A percentile compares a stretch with the other conserved stretches of the same genome.
Conservation (phyloP, 2,888 invertebrate species). For the Barypeithes pellucidus region DNA sequence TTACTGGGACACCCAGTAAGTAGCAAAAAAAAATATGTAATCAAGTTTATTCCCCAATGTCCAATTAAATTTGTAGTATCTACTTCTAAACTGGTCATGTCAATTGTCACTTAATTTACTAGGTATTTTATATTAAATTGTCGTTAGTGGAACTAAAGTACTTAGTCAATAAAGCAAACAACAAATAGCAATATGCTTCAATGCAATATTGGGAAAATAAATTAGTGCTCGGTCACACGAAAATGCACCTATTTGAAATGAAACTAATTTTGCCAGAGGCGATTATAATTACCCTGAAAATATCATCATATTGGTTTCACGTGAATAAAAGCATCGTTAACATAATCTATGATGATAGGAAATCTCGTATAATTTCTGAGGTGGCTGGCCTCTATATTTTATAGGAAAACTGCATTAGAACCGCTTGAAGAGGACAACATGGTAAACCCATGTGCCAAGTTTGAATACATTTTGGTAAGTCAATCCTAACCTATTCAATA, state of each 20-base stretch:
- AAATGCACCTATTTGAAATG: neutral
- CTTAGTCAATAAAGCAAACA: neutral
- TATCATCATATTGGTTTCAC: neutral
- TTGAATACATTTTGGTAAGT: no score
- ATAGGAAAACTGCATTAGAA: no score
- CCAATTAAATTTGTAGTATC: no score
- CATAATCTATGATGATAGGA: no score
- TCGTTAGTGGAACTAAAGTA: neutral
- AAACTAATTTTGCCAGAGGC: slow-evolving; percentile 1
- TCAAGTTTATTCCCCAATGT: no score
- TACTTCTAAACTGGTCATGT: neutral
- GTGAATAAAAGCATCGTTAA: neutral
- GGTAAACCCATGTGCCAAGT: no score
- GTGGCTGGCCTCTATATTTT: no score
- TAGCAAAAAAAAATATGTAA: no score
- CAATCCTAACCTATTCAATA: no score
- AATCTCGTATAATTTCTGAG: no score
- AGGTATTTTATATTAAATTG: neutral
- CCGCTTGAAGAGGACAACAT: no score
- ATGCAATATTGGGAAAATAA: slow-evolving; percentile 10
- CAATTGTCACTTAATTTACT: neutral
- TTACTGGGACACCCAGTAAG: no score
- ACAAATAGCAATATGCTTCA: neutral
- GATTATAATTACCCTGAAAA: slow-evolving; percentile 5
- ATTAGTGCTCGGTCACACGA: neutral